Percentiles rank a stretch among this genome's conserved stretches.
Evolutionary conservation across 1,140 invertebrate genomes (phyloP).

Genomic region (Parapsyche elsis): DNA sequence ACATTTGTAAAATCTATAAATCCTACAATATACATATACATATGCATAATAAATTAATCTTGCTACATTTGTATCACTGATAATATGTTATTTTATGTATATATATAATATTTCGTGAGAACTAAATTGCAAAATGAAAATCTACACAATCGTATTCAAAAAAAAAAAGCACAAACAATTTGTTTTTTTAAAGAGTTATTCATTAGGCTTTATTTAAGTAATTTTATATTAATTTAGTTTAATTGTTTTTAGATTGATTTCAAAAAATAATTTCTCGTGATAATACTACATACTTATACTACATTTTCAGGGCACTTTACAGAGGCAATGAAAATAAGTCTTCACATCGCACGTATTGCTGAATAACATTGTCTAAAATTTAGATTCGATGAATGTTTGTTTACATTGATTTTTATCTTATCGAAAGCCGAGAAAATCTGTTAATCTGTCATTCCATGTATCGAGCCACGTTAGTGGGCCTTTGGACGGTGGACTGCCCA

Average conservation of each 20-base stretch:
- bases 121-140: no score
- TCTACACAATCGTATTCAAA: background rate
- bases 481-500: constrained; percentile 51
- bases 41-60: background rate
- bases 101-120: no score
- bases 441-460: constrained; percentile 53
- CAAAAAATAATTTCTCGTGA: background rate
- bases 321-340: background rate
- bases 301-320: background rate
- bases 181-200: background rate
- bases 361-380: background rate
- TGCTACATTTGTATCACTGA: constrained; percentile 11
- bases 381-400: background rate
- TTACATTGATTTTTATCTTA: constrained; percentile 33
- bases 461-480: constrained; percentile 45
- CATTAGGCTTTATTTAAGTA: background rate
- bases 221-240: background rate
- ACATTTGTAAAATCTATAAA: constrained; percentile 16
- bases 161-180: background rate
- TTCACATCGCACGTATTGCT: background rate
- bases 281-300: background rate
- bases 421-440: constrained; percentile 55
- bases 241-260: background rate
- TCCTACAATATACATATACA: background rate
- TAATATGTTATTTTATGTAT: no score